Conservation (phyloP, 2,797 vertebrate species). For the Cryptoprocta ferox region DNA sequence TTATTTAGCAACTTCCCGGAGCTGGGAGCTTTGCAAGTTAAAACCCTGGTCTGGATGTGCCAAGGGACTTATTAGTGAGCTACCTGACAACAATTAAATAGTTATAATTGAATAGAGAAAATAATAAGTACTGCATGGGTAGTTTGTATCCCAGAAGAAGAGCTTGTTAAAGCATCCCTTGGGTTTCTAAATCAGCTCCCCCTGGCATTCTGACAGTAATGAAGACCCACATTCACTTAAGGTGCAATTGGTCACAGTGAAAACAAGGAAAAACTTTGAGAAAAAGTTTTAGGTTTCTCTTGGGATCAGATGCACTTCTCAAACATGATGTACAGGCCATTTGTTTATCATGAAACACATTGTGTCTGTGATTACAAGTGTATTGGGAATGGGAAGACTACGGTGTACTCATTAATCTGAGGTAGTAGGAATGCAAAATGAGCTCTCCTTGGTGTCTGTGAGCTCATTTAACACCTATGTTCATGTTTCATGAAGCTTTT, state of each 20-base stretch:
- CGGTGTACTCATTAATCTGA: not conserved
- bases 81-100: conserved; percentile 41
- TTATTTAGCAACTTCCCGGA: not conserved
- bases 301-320: not conserved
- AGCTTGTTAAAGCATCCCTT: not conserved
- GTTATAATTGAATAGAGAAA: not conserved
- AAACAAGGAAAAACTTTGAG: not conserved
- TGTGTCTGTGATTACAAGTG: not conserved
- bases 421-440: not conserved
- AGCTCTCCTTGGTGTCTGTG: not conserved
- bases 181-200: not conserved
- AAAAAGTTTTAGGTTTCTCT: conserved; percentile 16
- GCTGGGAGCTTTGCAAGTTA: not conserved
- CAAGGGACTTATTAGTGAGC: conserved; percentile 59
- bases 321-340: no score
- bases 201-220: not conserved
- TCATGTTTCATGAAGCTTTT: not conserved
- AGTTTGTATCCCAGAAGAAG: not conserved
- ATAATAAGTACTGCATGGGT: not conserved
- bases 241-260: not conserved
- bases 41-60: not conserved
- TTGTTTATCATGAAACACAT: not conserved
- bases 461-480: not conserved
- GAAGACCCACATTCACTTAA: not conserved
- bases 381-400: not conserved